Evolutionary conservation across 1,140 invertebrate genomes (phyloP), one percentile per base, ranked within the genome.

Genomic region (Scaptomyza graminum): DNA sequence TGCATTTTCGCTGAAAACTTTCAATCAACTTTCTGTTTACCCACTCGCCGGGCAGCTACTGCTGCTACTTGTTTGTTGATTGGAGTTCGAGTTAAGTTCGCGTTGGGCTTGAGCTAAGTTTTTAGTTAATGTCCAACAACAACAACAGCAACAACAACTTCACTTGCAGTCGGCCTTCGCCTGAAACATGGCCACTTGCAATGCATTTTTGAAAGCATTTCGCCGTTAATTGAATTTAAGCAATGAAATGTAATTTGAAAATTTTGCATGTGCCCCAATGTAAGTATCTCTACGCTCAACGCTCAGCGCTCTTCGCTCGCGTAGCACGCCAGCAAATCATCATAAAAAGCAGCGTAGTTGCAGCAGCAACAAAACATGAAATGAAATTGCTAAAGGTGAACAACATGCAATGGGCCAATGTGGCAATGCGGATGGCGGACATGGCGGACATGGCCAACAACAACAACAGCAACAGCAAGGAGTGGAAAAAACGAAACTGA

Each of bases 171-270:
- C 31, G 52, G 67, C 61, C 62, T 55, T 56, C 18, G 43, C 43
- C 49, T 50, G 69, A 80, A 84, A 74, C 81, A 62, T 12, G 25
- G 50, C 18, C 68, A 46, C 55, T 76, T 28, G 69, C 52, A 74
- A 78, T 74, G 28, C 59, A 15, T 46, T 52, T 62, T 74, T 62
- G 51, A 44, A 49, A 22, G 50, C 47, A 51, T 60, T 73, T 75
- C 49, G 70, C 46, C 79, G 83, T 82, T 88, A 88, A 87, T 87
- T 87, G 82, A 87, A 88, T 87, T 87, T 87, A 79, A 88, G 83
- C 67, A 76, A 78, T 88, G 79, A 82, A 87, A 87, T 87, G 68
- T 87, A 87, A 87, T 87, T 80, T 71, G 81, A 72, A 75, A 88
- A 78, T 87, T 87, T 87, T 87, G 82, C 82, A 88, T 87, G 81